phyloP scores from a whole-genome alignment of 2,888 invertebrate species.

The Catotricha subobsoleta region DNA sequence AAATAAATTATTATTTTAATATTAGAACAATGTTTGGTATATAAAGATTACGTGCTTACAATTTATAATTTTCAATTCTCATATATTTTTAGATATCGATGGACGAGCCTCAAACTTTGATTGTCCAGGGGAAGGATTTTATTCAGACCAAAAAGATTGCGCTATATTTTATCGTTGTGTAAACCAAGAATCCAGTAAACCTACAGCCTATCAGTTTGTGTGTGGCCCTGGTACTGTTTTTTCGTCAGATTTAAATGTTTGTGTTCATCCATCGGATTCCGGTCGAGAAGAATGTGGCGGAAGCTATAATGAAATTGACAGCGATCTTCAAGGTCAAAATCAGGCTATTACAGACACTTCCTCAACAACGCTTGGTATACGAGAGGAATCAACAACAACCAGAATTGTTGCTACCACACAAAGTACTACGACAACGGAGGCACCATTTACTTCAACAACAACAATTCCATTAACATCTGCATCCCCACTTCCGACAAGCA shows the following conservation, averaged over 20 bases:
- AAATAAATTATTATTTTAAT: too few relatives aligned
- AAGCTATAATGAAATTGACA: slow-evolving; percentile 22
- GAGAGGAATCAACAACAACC: slow-evolving; percentile 10
- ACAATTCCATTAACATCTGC: slow-evolving; percentile 15
- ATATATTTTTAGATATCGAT: too few relatives aligned
- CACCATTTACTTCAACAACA: slow-evolving; percentile 8
- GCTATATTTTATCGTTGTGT: slow-evolving; percentile 58
- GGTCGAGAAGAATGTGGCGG: slow-evolving; percentile 46
- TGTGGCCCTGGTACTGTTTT: slow-evolving; percentile 62
- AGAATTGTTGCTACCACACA: slow-evolving; percentile 4
- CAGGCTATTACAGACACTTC: neutral
- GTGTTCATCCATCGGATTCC: slow-evolving; percentile 51
- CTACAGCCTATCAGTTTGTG: slow-evolving; percentile 44
- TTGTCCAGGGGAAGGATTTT: slow-evolving; percentile 53
- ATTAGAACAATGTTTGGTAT: too few relatives aligned
- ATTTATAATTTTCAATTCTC: too few relatives aligned
- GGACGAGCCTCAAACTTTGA: too few relatives aligned
- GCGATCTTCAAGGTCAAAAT: slow-evolving; percentile 5
- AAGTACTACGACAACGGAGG: slow-evolving; percentile 8
- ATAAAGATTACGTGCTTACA: too few relatives aligned
- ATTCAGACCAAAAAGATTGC: slow-evolving; percentile 53
- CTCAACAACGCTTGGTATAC: neutral
- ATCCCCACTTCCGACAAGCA: slow-evolving; percentile 7
- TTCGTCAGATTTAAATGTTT: slow-evolving; percentile 45
- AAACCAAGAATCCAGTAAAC: slow-evolving; percentile 35